Conservation (phyloP, 2,113 vertebrate species). For the Dasyprocta punctata region DNA sequence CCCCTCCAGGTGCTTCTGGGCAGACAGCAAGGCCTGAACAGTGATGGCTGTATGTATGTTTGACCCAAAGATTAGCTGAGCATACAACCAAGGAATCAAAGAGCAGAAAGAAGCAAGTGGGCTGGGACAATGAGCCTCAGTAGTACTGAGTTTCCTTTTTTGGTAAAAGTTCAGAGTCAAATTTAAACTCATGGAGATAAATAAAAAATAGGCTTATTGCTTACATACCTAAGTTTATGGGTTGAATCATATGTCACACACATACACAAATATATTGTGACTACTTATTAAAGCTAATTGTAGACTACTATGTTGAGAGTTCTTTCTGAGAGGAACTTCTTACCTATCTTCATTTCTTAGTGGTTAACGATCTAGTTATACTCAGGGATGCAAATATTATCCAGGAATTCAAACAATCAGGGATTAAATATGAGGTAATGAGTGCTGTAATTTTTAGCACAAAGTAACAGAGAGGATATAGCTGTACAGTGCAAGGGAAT, state of each 20-base stretch:
- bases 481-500: neutral
- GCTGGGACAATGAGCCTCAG: neutral
- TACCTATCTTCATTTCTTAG: neutral
- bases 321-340: neutral
- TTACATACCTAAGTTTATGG: neutral
- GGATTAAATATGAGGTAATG: neutral
- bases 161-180: neutral
- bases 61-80: neutral
- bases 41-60: too few relatives aligned
- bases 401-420: constrained; percentile 18
- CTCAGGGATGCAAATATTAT: neutral
- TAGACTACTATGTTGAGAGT: neutral
- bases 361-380: neutral
- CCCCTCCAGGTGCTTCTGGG: neutral
- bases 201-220: neutral
- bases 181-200: neutral
- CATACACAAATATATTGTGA: neutral
- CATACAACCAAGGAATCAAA: neutral
- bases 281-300: neutral
- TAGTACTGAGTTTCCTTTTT: neutral
- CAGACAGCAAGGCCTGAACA: neutral
- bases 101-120: neutral
- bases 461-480: neutral
- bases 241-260: neutral
- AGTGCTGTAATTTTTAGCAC: neutral